Evolutionary conservation across 2,888 invertebrate genomes (phyloP).

Genomic region (Euclidia mi): DNA sequence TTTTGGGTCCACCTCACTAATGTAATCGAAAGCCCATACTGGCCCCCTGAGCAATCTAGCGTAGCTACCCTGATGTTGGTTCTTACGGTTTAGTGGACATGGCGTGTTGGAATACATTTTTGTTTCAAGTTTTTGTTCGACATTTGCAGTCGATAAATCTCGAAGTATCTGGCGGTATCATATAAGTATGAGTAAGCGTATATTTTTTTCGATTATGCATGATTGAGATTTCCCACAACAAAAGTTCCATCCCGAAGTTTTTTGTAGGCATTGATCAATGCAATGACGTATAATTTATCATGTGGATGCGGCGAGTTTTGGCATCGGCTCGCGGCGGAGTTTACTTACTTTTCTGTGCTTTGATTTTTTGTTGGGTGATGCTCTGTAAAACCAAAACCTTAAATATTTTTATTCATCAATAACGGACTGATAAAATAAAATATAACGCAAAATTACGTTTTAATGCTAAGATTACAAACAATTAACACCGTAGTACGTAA

Average conservation of each 20-base stretch:
- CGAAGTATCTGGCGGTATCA: slow-evolving; percentile 12
- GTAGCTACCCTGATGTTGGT: slow-evolving; percentile 41
- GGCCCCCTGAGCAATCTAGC: slow-evolving; percentile 57
- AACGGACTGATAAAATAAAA: no score
- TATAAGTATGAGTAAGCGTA: slow-evolving; percentile 4
- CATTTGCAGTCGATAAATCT: slow-evolving; percentile 18
- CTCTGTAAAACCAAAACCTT: no score
- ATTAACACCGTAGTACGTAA: no score
- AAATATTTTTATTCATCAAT: no score
- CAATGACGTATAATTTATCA: slow-evolving; percentile 54
- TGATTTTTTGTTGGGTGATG: slow-evolving; percentile 2
- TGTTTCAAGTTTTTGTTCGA: not conserved
- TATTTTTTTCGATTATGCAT: slow-evolving; percentile 28
- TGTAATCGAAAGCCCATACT: slow-evolving; percentile 55
- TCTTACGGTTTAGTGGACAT: slow-evolving; percentile 21
- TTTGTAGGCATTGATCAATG: slow-evolving; percentile 61
- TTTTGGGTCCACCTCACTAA: slow-evolving; percentile 60
- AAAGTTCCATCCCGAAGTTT: slow-evolving; percentile 53
- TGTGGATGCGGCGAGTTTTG: slow-evolving; percentile 29
- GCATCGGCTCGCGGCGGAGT: slow-evolving; percentile 11
- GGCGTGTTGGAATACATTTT: not conserved
- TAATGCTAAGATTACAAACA: no score
- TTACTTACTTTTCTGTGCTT: slow-evolving; percentile 15
- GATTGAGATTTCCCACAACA: slow-evolving; percentile 66
- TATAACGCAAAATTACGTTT: no score